Evolutionary conservation across 2,888 invertebrate species (phyloP).

Genomic region (Sisyra nigra): DNA sequence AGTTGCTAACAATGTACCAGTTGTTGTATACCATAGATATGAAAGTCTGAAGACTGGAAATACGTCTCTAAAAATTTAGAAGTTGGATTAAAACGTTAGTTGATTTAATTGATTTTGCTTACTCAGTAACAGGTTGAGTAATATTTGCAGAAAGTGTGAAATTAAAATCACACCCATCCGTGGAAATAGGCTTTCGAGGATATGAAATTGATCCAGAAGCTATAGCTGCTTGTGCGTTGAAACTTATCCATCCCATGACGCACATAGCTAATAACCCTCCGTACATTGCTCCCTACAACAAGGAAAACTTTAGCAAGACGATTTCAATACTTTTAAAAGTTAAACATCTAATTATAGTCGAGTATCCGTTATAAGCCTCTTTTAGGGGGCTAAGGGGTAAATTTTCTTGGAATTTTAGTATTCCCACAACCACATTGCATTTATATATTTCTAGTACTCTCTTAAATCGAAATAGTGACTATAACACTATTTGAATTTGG

Average conservation of each 20-base stretch:
- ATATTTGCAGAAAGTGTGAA: background rate
- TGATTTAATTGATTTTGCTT: too few species aligned
- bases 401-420: too few species aligned
- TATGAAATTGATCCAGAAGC: slow-evolving; percentile 30
- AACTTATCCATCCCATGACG: slow-evolving; percentile 36
- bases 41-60: slow-evolving; percentile 41
- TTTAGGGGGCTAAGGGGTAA: too few species aligned
- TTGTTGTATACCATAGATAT: slow-evolving; percentile 43
- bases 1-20: slow-evolving; percentile 37
- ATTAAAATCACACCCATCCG: slow-evolving; percentile 26
- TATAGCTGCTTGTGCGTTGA: slow-evolving; percentile 36
- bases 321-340: background rate
- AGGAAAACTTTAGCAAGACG: slow-evolving; percentile 2
- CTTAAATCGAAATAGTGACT: too few species aligned
- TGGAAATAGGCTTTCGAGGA: slow-evolving; percentile 31
- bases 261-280: slow-evolving; percentile 33
- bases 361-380: too few species aligned
- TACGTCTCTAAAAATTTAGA: slow-evolving; percentile 30
- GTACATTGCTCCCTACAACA: slow-evolving; percentile 30
- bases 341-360: too few species aligned
- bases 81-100: slow-evolving; percentile 11
- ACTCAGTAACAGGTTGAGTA: too few species aligned
- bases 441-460: too few species aligned
- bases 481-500: too few species aligned
- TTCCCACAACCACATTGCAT: too few species aligned